phyloP scores from a whole-genome alignment of 2,113 vertebrate species.

The Aythya baeri region DNA sequence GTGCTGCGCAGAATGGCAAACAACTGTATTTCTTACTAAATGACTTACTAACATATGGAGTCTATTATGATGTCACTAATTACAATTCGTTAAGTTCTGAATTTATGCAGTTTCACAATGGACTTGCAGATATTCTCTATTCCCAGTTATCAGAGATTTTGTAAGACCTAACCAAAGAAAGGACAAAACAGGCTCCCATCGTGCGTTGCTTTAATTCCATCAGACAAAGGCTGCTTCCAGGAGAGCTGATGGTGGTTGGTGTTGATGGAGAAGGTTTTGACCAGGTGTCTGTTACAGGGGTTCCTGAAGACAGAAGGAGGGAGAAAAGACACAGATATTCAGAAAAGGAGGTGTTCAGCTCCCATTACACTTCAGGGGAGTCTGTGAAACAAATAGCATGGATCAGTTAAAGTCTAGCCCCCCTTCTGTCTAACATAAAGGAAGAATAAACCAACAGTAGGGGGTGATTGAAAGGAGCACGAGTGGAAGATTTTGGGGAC shows the following conservation, averaged over 20 bases:
- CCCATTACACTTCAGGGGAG: background rate
- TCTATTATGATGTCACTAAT: slow-evolving; percentile 42
- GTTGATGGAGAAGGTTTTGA: background rate
- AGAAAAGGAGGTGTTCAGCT: background rate
- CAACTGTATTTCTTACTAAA: slow-evolving; percentile 51
- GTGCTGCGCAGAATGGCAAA: slow-evolving; percentile 34
- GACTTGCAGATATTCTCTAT: background rate
- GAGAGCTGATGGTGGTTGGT: background rate
- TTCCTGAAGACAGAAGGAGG: background rate
- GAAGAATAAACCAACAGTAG: background rate
- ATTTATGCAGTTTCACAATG: slow-evolving; percentile 52
- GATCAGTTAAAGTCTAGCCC: background rate
- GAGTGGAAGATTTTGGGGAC: background rate
- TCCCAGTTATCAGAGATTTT: slow-evolving; percentile 24
- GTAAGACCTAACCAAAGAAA: background rate
- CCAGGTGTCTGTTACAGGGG: background rate
- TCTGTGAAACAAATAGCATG: background rate
- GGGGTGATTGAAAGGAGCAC: background rate
- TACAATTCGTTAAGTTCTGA: slow-evolving; percentile 64
- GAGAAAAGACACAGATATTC: background rate
- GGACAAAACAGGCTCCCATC: background rate
- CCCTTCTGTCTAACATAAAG: background rate
- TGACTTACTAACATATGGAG: slow-evolving; percentile 35
- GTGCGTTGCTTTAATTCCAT: background rate
- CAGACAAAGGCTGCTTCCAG: background rate